These are phyloP conservation scores for Agelastica alni DNA, from an alignment of 2,888 invertebrate genomes.

Conservation along the genomic window DNA sequence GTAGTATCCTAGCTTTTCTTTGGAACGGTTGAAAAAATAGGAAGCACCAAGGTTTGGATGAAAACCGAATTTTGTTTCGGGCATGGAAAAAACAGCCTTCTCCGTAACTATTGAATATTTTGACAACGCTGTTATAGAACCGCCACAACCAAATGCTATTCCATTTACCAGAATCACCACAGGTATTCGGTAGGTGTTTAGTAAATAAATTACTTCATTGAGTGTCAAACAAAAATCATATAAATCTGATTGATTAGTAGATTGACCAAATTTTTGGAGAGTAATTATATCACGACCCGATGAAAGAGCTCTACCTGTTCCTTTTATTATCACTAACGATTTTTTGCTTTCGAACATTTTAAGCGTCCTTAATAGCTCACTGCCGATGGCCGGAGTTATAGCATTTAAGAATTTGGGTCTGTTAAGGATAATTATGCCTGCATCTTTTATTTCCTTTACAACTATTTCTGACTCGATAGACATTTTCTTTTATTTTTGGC, in stretches of 20 bases:
- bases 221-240: neutral
- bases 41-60: slow-evolving; percentile 97
- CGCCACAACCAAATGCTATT: slow-evolving; percentile 75
- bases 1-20: slow-evolving; percentile 84
- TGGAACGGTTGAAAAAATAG: slow-evolving; percentile 84
- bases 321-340: neutral
- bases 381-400: neutral
- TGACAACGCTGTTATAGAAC: slow-evolving; percentile 93
- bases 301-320: neutral
- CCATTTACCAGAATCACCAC: neutral
- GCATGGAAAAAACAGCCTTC: slow-evolving; percentile 95
- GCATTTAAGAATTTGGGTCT: neutral
- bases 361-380: neutral
- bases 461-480: neutral
- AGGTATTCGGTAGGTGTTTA: neutral
- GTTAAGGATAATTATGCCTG: neutral
- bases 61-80: slow-evolving; percentile 95
- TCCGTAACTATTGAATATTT: slow-evolving; percentile 93
- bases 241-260: neutral
- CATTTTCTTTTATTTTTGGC: no score
- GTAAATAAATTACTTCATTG: neutral
- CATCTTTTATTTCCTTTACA: neutral
- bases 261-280: neutral
- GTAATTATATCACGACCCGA: neutral
- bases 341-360: neutral